These are phyloP conservation scores for Seira ritae DNA, from an alignment of 2,888 invertebrate species.

Conservation along the genomic window DNA sequence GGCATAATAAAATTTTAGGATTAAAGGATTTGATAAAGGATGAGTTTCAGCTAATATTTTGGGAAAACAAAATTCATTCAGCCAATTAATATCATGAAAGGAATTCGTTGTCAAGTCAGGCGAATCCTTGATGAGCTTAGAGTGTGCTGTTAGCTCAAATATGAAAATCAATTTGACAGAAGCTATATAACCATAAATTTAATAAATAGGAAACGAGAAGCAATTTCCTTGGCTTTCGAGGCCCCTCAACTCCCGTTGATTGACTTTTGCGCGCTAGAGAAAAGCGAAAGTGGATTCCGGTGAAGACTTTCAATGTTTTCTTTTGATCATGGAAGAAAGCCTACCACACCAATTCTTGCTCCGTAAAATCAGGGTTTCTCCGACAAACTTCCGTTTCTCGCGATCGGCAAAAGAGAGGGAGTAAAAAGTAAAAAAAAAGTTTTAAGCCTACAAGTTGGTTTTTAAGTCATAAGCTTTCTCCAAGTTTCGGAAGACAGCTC, in stretches of 20 bases:
- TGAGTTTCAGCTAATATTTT: background rate
- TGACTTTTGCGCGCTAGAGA: background rate
- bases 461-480: no score
- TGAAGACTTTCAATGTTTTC: background rate
- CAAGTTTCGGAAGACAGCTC: no score
- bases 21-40: background rate
- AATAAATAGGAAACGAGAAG: background rate
- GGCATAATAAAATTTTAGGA: no score
- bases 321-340: slow-evolving; percentile 5
- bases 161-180: background rate
- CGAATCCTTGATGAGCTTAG: no score
- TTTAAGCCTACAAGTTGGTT: no score
- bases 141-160: background rate
- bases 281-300: background rate
- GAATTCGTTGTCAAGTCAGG: no score
- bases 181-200: background rate
- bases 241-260: background rate
- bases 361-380: background rate
- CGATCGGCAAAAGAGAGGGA: background rate
- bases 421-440: no score
- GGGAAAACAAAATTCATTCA: no score
- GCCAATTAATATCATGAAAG: no score
- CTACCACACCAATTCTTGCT: background rate
- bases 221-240: background rate
- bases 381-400: no score